phyloP scores from a whole-genome alignment of 2,113 vertebrate genomes.

The Spilogale gracilis region DNA sequence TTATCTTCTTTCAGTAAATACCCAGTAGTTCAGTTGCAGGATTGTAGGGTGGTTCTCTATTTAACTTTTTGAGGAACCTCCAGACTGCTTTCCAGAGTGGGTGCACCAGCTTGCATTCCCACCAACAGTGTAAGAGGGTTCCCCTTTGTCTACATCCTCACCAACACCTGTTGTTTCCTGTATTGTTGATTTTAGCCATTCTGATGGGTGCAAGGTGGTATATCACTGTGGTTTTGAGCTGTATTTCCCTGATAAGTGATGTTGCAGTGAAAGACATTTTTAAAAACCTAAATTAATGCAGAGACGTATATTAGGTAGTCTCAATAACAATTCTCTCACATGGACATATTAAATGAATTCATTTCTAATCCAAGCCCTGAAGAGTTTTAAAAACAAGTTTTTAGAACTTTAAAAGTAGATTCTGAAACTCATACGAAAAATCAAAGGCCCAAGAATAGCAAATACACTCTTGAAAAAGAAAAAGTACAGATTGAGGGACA shows the following conservation, averaged over 20 bases:
- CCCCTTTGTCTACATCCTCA: background rate
- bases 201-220: background rate
- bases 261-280: background rate
- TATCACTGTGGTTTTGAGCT: background rate
- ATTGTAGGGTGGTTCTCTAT: background rate
- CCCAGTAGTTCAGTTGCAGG: background rate
- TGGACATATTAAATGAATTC: background rate
- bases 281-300: background rate
- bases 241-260: background rate
- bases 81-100: background rate
- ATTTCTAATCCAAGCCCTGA: background rate
- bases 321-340: background rate
- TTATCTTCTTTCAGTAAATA: background rate
- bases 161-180: background rate
- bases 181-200: background rate
- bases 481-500: background rate
- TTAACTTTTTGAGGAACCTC: background rate
- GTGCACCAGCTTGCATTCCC: background rate
- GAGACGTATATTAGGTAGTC: background rate
- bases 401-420: background rate
- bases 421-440: slow-evolving; percentile 19
- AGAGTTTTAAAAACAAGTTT: background rate
- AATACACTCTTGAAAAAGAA: background rate
- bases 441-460: slow-evolving; percentile 23
- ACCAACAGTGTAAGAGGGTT: background rate